phyloP scores from a whole-genome alignment of 2,888 invertebrate species.

The Nomada fabriciana region DNA sequence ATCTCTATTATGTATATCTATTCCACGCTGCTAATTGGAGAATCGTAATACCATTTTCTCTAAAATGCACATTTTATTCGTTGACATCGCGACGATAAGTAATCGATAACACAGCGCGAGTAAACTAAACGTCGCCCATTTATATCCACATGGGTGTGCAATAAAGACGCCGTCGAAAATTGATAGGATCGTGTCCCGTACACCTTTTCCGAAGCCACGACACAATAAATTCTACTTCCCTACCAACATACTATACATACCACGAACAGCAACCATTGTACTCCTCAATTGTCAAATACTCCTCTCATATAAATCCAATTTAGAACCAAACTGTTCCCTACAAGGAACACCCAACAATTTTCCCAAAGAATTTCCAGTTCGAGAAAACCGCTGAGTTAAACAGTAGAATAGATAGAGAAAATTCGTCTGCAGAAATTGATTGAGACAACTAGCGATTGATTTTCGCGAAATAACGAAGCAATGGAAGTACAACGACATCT shows the following conservation, averaged over 20 bases:
- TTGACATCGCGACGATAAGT: neutral
- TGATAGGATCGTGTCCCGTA: conserved; percentile 11
- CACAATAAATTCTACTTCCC: conserved; percentile 10
- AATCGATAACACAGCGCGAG: neutral
- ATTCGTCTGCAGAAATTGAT: conserved; percentile 2
- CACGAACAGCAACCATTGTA: neutral
- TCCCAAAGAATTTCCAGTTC: neutral
- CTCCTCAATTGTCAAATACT: neutral
- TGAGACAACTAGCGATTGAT: neutral
- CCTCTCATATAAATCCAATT: conserved; percentile 15
- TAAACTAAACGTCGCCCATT: conserved; percentile 8
- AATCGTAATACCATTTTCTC: neutral
- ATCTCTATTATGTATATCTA: neutral
- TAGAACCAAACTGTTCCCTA: neutral
- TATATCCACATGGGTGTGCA: conserved; percentile 16
- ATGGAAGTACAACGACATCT: neutral
- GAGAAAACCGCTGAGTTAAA: neutral
- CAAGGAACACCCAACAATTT: neutral
- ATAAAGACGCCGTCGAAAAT: conserved; percentile 37
- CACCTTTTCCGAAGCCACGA: neutral
- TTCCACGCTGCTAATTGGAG: too few relatives aligned
- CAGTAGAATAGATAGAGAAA: neutral
- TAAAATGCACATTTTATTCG: neutral
- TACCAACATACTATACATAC: neutral
- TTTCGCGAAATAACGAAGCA: neutral